Base-by-base conservation (phyloP, 2,888 invertebrate species). In the Xestia xanthographa region DNA sequence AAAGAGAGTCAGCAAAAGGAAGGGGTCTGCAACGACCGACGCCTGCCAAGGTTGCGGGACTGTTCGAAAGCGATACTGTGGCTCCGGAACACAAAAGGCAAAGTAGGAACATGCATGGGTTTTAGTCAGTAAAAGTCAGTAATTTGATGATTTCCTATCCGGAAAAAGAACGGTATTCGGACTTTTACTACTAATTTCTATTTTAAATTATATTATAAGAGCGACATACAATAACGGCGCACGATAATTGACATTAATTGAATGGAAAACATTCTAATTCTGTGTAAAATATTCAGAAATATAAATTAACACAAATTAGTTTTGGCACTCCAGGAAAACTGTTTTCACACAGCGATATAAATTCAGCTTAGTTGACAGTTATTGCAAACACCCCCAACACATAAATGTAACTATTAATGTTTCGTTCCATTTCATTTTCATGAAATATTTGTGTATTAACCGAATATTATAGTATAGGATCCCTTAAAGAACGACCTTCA, bases 321-420 rank as follows among this genome's bases (percentile, higher is more conserved):
- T 75, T 50, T 69, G 66, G 43, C 41, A 38, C n/a, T 62, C 2
- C 60, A 41, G 56, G 75, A 76, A 82, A 75, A 82, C 60, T 70
- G 73, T 81, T 81, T 78, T 67, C 72, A 68, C 62, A 72, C 66
- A 22, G 67, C 62, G 38, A 48, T 72, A 83, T 85, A 83, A 79
- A 86, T 86, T 80, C 62, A 50, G 72, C 72, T 79, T 77, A 70
- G 77, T 73, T 75, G 85, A 81, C 86, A 86, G 72, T 79, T 79
- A 85, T 85, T 77, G 71, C 80, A 63, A 73, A 77, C 65, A 75
- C 60, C 48, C 56, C 48, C 43, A 71, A 75, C 66, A 75, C 71
- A 71, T 73, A 79, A 74, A 72, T 72, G 9, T 45, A 68, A 69
- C 58, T 72, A 80, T 72, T 71, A 66, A 63, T 45, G 53, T 71